Evolutionary conservation across 2,888 invertebrate genomes (phyloP).

Genomic region (Catocala nupta): DNA sequence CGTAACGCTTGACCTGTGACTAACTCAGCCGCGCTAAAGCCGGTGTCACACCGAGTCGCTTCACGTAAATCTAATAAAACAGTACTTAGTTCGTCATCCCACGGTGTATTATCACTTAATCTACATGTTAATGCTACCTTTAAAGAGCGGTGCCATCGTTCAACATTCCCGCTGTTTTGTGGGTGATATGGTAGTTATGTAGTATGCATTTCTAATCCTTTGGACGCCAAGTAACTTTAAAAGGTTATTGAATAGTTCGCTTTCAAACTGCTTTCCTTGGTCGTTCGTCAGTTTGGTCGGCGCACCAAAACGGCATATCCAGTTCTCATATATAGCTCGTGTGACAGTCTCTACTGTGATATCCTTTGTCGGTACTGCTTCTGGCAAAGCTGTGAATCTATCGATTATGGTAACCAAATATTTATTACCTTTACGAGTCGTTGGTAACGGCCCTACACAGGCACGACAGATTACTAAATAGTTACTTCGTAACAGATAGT

Average conservation of each 20-base stretch:
- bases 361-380: not conserved
- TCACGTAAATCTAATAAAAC: too few species aligned
- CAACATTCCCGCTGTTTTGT: not conserved
- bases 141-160: slow-evolving; percentile 1
- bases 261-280: slow-evolving; percentile 1
- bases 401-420: not conserved
- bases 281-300: not conserved
- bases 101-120: too few species aligned
- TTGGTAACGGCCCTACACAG: not conserved
- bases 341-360: slow-evolving; percentile 4
- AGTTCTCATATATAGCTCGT: not conserved
- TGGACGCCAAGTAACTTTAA: not conserved
- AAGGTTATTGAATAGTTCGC: not conserved
- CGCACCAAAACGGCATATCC: slow-evolving; percentile 2
- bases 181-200: slow-evolving; percentile 5
- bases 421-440: not conserved
- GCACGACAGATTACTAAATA: too few species aligned
- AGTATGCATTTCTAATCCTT: not conserved
- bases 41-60: too few species aligned
- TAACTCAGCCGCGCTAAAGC: too few species aligned
- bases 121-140: not conserved
- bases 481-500: too few species aligned
- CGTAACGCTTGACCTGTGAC: too few species aligned
- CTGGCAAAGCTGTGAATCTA: not conserved
- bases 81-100: too few species aligned